Evolutionary conservation across 1,140 invertebrate genomes (phyloP).

Genomic region (Nasonia longicornis): DNA sequence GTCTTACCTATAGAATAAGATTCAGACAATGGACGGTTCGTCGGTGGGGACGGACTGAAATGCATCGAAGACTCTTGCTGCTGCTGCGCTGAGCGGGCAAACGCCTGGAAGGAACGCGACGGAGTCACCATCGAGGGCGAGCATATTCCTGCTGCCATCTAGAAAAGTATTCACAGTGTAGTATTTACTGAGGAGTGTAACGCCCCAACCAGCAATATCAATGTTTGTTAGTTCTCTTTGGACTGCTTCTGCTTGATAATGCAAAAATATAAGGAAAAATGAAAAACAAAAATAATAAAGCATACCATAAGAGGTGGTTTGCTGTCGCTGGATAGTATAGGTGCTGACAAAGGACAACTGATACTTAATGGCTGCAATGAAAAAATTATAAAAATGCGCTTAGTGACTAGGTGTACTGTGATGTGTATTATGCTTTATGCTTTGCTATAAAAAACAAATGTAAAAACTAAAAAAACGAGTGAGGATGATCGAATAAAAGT

Average conservation of each 20-base stretch:
- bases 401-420: constrained; percentile 45
- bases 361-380: constrained; percentile 70
- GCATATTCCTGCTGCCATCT: constrained; percentile 76
- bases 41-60: constrained; percentile 62
- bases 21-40: constrained; percentile 60
- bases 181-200: neutral
- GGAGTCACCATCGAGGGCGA: constrained; percentile 73
- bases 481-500: neutral
- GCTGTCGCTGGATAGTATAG: constrained; percentile 71
- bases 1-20: constrained; percentile 65
- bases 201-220: neutral
- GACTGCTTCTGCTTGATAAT: neutral
- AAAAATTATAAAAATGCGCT: constrained; percentile 60
- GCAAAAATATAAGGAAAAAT: constrained; percentile 39
- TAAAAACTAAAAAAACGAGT: neutral
- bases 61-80: constrained; percentile 61
- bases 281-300: constrained; percentile 59
- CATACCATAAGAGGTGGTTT: constrained; percentile 72
- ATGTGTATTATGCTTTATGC: constrained; percentile 19
- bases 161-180: neutral
- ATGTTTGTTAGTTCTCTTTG: neutral
- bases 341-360: constrained; percentile 71
- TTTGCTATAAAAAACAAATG: constrained; percentile 25
- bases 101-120: constrained; percentile 80
- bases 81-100: constrained; percentile 73